Base-by-base conservation (phyloP, 1,140 invertebrate genomes). In the Pararge aegeria region DNA sequence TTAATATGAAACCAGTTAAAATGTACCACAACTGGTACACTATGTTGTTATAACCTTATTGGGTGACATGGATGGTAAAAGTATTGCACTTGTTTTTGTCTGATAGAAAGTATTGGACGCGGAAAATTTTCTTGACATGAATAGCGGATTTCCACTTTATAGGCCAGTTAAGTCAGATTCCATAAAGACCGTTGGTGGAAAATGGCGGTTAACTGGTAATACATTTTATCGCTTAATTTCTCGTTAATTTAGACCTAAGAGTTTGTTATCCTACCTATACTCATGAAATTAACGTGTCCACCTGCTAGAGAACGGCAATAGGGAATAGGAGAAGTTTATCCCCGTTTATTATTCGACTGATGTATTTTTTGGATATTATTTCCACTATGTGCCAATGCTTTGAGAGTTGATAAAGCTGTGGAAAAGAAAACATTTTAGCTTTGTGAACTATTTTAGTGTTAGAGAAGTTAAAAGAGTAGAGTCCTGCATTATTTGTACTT, bases 1-100 rank as follows among this genome's bases (percentile, higher is more conserved):
- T 55, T 56, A 24, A 54, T 42, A 42, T 24, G 30, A 49, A 56
- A 56, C 55, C 44, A 37, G 55, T 56, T 56, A 49, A 49, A 49
- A 55, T 20, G 16, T 12, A 37, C 42, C 44, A 42, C 38, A 18
- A 42, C 38, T 34, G 30, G 30, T 34, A 6, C 30, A 34, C 30
- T 34, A 34, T 34, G 6, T 18, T 37, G 3, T 37, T n/a, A 38
- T 42, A 5, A 42, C 16, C 13, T 42, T 42, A 42, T 42, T 42
- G 38, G 16, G 16, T 19, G 29, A 34, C 38, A 27, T 29, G 24
- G 29, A 19, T 24, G 29, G 55, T 38, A 56, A 56, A 56, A 56
- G 55, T 49, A 30, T 29, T 55, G 29, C 21, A 21, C 37, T 21
- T 21, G 38, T 40, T 54, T 54, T 54, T 54, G 24, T 42, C 52